Evolutionary conservation across 2,888 invertebrate genomes (phyloP).

Genomic region (Epinotia demarniana): DNA sequence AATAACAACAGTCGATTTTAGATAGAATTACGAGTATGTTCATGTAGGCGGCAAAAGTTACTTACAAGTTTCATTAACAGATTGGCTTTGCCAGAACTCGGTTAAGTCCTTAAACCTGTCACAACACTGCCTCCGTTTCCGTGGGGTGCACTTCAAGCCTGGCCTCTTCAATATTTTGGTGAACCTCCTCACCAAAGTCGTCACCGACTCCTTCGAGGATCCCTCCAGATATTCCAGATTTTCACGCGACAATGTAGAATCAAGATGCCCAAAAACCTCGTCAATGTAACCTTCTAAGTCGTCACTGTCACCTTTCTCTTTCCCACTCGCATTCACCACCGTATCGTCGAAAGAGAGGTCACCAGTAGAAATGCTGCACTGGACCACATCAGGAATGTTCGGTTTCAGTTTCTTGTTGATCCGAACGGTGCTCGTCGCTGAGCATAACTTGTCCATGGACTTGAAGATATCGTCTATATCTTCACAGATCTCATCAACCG

Average conservation of each 20-base stretch:
- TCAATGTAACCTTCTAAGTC: slow-evolving; percentile 72
- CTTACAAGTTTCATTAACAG: not conserved
- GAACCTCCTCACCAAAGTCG: slow-evolving; percentile 72
- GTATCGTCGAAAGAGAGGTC: slow-evolving; percentile 76
- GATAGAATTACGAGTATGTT: not conserved
- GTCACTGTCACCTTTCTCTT: slow-evolving; percentile 58
- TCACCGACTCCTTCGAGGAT: slow-evolving; percentile 65
- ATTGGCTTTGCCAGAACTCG: slow-evolving; percentile 69
- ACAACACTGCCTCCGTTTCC: slow-evolving; percentile 65
- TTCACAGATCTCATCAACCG: slow-evolving; percentile 48
- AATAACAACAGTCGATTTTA: not conserved
- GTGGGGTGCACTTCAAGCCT: slow-evolving; percentile 59
- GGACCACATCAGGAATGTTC: slow-evolving; percentile 63
- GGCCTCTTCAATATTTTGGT: slow-evolving; percentile 67
- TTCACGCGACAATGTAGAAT: slow-evolving; percentile 56
- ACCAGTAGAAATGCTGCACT: slow-evolving; percentile 70
- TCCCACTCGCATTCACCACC: slow-evolving; percentile 47
- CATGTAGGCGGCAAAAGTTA: not conserved
- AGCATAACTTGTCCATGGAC: slow-evolving; percentile 72
- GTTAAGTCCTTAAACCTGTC: slow-evolving; percentile 71
- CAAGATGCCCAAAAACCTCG: slow-evolving; percentile 71
- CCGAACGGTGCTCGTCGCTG: slow-evolving; percentile 63
- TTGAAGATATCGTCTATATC: slow-evolving; percentile 69
- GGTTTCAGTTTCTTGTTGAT: slow-evolving; percentile 53
- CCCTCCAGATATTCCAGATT: slow-evolving; percentile 51